Evolutionary conservation across 2,113 vertebrate genomes (phyloP), one percentile per base, ranked within the genome.

Genomic region (Clarias batrachus): DNA sequence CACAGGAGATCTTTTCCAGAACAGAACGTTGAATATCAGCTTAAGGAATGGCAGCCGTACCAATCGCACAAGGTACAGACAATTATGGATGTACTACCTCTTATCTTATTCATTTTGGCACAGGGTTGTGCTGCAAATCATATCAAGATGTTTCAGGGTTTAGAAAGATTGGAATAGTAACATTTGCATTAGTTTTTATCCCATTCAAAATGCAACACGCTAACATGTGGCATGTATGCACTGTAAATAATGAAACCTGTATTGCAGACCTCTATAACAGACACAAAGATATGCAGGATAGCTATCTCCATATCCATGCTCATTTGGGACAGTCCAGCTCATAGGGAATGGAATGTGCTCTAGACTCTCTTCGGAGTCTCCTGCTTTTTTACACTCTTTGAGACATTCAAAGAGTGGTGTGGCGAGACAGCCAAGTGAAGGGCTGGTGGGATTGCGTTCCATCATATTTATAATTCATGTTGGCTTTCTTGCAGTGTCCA

Each of bases 21-120:
- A 97, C 1, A 88, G 92, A 84, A 98, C 96, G 0, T 16, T 96
- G 86, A 93, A 94, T 85, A 81, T 93, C 8, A 90, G 91, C 0
- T 90, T 93, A 56, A 89, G 93, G 37, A 93, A 90, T 0, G 92
- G 95, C 57, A 94, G 95, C 90, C 95, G 96, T 81, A 95, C 95
- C 8, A 97, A 98, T 94, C 98, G 97, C 92, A 96, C 95, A 90
- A 98, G 98, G 98, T 99, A 95, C 87, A 37, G 30, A 56, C 37
- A 66, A 19, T 33, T 9, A 70, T 60, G 8, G 66, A 25, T 0
- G 10, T 12, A 17, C 19, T 33, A 41, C 33, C 0, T 60, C 19
- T 84, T 9, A 78, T 70, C 52, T 56, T 70, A 11, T 23, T 70
- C 2, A 23, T 27, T 87, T 83, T 63, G 62, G 23, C 14, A 30